Conservation (phyloP, 2,113 vertebrate species). For the Arizona elegans region DNA sequence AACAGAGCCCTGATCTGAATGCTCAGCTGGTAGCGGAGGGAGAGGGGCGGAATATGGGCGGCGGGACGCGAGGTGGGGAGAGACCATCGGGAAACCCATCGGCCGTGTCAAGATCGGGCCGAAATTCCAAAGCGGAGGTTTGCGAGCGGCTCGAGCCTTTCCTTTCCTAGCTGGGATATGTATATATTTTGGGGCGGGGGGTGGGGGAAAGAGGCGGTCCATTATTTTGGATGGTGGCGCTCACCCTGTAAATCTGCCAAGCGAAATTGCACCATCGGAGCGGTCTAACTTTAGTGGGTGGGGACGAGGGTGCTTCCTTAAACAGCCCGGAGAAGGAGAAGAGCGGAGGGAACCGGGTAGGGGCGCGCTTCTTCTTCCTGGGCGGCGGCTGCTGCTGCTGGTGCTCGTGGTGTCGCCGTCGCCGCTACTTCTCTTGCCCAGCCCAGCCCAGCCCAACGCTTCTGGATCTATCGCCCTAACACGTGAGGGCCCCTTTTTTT, state of each 20-base stretch:
- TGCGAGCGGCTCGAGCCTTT: not conserved
- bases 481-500: slow-evolving; percentile 49
- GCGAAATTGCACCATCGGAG: slow-evolving; percentile 35
- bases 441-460: not conserved
- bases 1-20: not conserved
- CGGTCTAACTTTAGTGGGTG: slow-evolving; percentile 51
- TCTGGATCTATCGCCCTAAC: slow-evolving; percentile 21
- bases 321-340: slow-evolving; percentile 40
- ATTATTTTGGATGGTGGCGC: not conserved
- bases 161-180: not conserved
- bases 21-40: slow-evolving; percentile 13
- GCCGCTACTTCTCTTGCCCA: not conserved
- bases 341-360: slow-evolving; percentile 23
- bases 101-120: not conserved
- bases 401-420: not conserved
- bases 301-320: slow-evolving; percentile 63
- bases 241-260: slow-evolving; percentile 25
- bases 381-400: not conserved
- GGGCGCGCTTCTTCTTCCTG: slow-evolving; percentile 2
- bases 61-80: too few species aligned
- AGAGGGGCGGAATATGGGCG: not conserved
- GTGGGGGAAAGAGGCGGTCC: not conserved
- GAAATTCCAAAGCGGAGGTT: not conserved
- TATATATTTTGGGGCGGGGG: not conserved
- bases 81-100: not conserved